Evolutionary conservation across 2,888 invertebrate genomes (phyloP), one percentile per base, ranked within the genome.

Genomic region (Leptodirus hochenwartii): DNA sequence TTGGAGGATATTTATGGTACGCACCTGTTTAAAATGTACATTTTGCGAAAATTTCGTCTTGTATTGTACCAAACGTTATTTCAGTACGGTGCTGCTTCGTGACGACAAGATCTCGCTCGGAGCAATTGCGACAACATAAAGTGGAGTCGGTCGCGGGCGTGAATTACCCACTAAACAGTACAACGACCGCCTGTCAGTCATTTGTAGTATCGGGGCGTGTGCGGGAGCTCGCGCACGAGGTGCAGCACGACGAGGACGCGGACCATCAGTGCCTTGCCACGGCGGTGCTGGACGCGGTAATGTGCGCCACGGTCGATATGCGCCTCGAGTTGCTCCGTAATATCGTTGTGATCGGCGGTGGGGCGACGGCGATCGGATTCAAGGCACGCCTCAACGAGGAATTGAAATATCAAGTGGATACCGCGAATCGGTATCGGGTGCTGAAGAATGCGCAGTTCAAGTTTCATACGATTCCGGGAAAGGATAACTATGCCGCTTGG

Each of bases 61-160:
- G n/a, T n/a, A n/a, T n/a, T n/a, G n/a, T n/a, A n/a, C n/a, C n/a
- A 30, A 10, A 20, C 15, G 15, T 25, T 16, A 31, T 32, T 34
- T 26, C 58, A 72, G 80, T 84, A 11, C 68, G 85, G 39, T 75
- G 81, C 12, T 91, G 91, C 51, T 88, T 93, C 59, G 84, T 90
- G 10, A 81, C 82, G 2, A 73, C 66, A 17, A 61, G 70, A 17
- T 66, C 69, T 29, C 65, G 88, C 40, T 73, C 80, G 2, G 56
- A 61, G 37, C 61, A 62, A 43, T 56, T 66, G 2, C 49, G 52
- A 6, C 47, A 60, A 34, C 53, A 63, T 16, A 59, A 46, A 16
- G 42, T 64, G 32, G 44, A 50, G 22, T 56, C 66, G 10, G 61
- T 69, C 27, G 73, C 72, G 1, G 61, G 65, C 37, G 66, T 78